Conservation (phyloP, 2,888 invertebrate species). For the Ecdyonurus torrentis region DNA sequence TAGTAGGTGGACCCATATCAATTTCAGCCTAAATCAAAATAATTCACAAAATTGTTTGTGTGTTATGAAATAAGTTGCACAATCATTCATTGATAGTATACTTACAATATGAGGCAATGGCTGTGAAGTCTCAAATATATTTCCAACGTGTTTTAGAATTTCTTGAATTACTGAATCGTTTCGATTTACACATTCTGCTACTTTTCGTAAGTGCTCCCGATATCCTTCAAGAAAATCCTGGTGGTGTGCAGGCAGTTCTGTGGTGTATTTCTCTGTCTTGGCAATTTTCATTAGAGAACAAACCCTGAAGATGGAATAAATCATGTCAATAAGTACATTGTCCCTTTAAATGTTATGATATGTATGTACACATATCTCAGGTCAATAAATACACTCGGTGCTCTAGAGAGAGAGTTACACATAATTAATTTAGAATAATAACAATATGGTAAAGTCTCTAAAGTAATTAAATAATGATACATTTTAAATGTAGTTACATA, state of each 20-base stretch:
- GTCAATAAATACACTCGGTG: too few species aligned
- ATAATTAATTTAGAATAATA: background rate
- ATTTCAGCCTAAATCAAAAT: background rate
- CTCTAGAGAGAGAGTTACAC: background rate
- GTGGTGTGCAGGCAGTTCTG: conserved; percentile 54
- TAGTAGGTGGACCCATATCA: conserved; percentile 13
- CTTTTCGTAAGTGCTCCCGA: conserved; percentile 49
- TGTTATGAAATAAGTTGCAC: too few species aligned
- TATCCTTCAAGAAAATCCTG: conserved; percentile 60
- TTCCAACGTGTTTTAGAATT: conserved; percentile 61
- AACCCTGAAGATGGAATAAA: conserved; percentile 33
- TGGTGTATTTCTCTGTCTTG: conserved; percentile 57
- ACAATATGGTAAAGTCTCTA: too few species aligned
- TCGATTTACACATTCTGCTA: conserved; percentile 59
- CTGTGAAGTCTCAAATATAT: conserved; percentile 64
- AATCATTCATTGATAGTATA: too few species aligned
- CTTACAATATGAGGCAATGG: conserved; percentile 12
- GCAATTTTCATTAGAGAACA: conserved; percentile 59
- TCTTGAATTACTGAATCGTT: conserved; percentile 44
- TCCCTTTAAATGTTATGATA: background rate
- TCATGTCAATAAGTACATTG: conserved; percentile 7
- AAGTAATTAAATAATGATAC: too few species aligned
- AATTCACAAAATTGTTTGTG: background rate
- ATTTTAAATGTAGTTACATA: too few species aligned
- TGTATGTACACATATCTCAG: too few species aligned